Evolutionary conservation across 2,888 invertebrate genomes (phyloP), one percentile per base, ranked within the genome.

Genomic region (Zygothrica quintamaculata): DNA sequence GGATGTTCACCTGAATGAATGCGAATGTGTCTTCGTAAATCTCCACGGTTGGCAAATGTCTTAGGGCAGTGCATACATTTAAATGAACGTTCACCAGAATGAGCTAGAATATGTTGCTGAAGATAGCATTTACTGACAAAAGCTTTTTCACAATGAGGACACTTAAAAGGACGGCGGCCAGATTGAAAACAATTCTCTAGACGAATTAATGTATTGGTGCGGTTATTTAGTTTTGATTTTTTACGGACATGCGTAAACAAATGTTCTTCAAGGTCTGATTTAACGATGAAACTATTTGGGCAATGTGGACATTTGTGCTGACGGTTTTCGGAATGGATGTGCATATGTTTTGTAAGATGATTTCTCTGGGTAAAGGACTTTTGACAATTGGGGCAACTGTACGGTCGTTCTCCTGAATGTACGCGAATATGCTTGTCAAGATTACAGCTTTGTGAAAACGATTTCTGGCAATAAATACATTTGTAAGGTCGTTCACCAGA

Each of bases 341-440:
- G 43, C 7, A 1, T 25, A n/a, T 56, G 56, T 7, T 50, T 48
- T n/a, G 12, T 6, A 4, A 93, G 81, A 81, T 93, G 92, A 71
- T 92, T 92, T 15, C 92, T 91, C 81, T 92, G 93, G 0, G 92
- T 91, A 72, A 92, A 93, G 1, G 92, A 91, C 33, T 92, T 92
- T 12, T 91, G 90, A 65, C 93, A 93, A 73, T 92, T 92, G 4
- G 92, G 90, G 70, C 93, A 93, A 62, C 91, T 91, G 73, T 92
- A 92, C 0, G 92, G 92, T 18, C 84, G 70, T 26, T 88, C 88
- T 1, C 92, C 92, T 0, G 93, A 92, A 68, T 93, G 93, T 0
- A 92, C 92, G 42, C 92, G 84, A 90, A 92, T 91, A 66, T 93
- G 92, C 6, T 92, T 92, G 0, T 92, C 91, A 31, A 93, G 77